Percentiles rank a stretch among this genome's conserved stretches.
phyloP scores from a whole-genome alignment of 2,888 invertebrate species.

The Drosophila monieri region DNA sequence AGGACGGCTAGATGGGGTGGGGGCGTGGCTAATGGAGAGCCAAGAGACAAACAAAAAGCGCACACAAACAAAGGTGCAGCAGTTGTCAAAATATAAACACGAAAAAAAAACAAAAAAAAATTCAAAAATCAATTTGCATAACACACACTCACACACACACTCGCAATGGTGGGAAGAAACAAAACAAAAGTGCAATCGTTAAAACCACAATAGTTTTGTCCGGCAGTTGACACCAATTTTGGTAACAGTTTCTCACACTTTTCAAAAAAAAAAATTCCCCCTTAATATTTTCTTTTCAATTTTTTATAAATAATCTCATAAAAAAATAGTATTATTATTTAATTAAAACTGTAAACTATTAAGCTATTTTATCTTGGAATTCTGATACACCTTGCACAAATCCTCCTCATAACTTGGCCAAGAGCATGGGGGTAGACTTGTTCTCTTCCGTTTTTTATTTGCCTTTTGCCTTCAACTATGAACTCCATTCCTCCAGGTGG shows the following conservation, averaged over 20 bases:
- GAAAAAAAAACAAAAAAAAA: slow-evolving; percentile 58
- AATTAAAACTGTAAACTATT: neutral
- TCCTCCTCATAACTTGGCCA: slow-evolving; percentile 3
- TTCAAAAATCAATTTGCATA: slow-evolving; percentile 78
- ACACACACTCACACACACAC: slow-evolving; percentile 47
- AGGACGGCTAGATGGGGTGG: slow-evolving; percentile 58
- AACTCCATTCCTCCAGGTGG: slow-evolving; percentile 62
- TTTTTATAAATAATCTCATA: neutral
- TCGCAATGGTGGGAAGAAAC: slow-evolving; percentile 60
- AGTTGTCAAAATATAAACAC: slow-evolving; percentile 44
- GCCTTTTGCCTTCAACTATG: slow-evolving; percentile 76
- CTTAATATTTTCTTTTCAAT: no score
- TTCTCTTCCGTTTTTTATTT: slow-evolving; percentile 49
- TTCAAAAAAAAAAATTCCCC: no score
- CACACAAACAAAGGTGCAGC: slow-evolving; percentile 38
- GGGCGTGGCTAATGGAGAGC: slow-evolving; percentile 32
- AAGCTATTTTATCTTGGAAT: neutral
- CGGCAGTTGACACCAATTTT: slow-evolving; percentile 68
- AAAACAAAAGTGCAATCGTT: slow-evolving; percentile 40
- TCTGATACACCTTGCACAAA: slow-evolving; percentile 33
- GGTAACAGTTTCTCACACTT: slow-evolving; percentile 55
- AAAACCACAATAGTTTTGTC: slow-evolving; percentile 56
- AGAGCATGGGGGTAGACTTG: slow-evolving; percentile 41
- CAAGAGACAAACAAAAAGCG: slow-evolving; percentile 38
- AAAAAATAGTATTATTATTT: slow-evolving; percentile 2